Evolutionary conservation across 2,113 vertebrate genomes (phyloP).

Genomic region (Silurus glanis): DNA sequence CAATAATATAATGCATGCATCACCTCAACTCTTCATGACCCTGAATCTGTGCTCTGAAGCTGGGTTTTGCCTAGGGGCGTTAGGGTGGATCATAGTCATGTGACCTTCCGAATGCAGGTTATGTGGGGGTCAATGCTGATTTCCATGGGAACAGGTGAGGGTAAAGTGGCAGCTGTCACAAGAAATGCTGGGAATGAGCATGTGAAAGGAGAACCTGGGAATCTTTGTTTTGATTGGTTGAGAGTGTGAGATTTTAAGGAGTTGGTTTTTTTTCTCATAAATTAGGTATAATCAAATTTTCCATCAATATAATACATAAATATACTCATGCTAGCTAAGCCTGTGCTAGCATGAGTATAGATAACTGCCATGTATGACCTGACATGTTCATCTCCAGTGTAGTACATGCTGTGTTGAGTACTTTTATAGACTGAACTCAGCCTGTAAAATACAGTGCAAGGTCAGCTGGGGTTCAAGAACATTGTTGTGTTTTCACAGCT

Average conservation of each 20-base stretch:
- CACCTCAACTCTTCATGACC: not conserved
- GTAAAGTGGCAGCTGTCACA: conserved; percentile 62
- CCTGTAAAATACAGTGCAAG: conserved; percentile 16
- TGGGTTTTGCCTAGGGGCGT: not conserved
- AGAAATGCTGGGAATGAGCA: conserved; percentile 65
- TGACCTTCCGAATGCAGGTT: conserved; percentile 52
- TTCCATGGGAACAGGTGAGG: conserved; percentile 56
- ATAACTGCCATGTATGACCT: not conserved
- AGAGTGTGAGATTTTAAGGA: not conserved
- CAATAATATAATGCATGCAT: not conserved
- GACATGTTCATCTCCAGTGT: not conserved
- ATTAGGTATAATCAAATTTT: not conserved
- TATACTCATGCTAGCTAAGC: not conserved
- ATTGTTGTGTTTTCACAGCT: conserved; percentile 16
- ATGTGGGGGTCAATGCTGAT: conserved; percentile 54
- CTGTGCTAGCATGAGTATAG: not conserved
- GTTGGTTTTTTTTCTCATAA: not conserved
- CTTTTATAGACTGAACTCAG: not conserved
- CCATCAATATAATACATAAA: not conserved
- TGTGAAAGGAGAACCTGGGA: conserved; percentile 65
- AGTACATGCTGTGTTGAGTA: not conserved
- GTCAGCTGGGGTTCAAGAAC: not conserved
- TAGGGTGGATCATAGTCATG: conserved; percentile 15
- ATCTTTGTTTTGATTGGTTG: conserved; percentile 43
- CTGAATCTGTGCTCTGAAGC: not conserved